phyloP scores from a whole-genome alignment of 2,888 invertebrate genomes.

The Drosophila seclusa region DNA sequence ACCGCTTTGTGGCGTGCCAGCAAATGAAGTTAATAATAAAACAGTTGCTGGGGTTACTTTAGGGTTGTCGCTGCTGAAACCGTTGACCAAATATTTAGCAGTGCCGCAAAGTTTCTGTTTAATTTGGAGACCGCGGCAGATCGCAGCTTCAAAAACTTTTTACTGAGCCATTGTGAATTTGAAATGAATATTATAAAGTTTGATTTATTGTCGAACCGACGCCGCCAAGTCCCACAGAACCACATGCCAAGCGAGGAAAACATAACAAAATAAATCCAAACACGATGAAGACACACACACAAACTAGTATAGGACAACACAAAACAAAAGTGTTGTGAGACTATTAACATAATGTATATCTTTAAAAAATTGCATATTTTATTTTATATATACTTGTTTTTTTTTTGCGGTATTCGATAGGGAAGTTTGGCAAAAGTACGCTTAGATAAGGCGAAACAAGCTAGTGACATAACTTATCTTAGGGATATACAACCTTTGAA shows the following conservation, averaged over 20 bases:
- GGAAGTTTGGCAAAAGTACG: constrained; percentile 53
- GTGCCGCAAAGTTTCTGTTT: constrained; percentile 60
- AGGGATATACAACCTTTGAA: not conserved
- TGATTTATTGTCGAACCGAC: constrained; percentile 76
- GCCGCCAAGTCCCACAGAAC: constrained; percentile 58
- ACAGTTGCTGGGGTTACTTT: constrained; percentile 79
- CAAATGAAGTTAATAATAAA: constrained; percentile 80
- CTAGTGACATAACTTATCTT: not conserved
- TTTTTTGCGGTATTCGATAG: constrained; percentile 43
- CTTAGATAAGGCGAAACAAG: constrained; percentile 17
- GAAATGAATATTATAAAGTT: constrained; percentile 77
- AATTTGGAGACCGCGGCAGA: constrained; percentile 52
- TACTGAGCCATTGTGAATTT: constrained; percentile 62
- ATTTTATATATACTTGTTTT: constrained; percentile 7
- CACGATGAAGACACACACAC: constrained; percentile 7
- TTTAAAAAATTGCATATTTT: constrained; percentile 41
- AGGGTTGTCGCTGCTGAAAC: constrained; percentile 57
- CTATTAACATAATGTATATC: constrained; percentile 74
- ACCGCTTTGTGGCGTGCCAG: constrained; percentile 72
- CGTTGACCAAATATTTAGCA: constrained; percentile 59
- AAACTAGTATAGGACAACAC: constrained; percentile 11
- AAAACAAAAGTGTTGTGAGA: constrained; percentile 49
- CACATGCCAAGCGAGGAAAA: constrained; percentile 41
- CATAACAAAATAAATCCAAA: constrained; percentile 32
- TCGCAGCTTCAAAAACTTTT: constrained; percentile 41